phyloP scores from a whole-genome alignment of 2,888 invertebrate genomes.

The Lasioglossum figueresi region DNA sequence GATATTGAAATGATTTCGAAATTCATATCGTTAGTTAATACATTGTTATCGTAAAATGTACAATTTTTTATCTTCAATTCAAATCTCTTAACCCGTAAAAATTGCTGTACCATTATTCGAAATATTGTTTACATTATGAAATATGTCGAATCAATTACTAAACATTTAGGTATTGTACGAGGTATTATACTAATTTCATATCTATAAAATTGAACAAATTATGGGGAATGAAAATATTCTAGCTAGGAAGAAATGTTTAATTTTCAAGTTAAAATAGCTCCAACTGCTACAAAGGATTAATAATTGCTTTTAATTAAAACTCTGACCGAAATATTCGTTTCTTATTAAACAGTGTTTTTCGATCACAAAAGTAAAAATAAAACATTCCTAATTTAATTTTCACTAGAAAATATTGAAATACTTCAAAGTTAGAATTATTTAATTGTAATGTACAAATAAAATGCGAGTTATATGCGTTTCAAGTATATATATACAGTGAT shows the following conservation, averaged over 20 bases:
- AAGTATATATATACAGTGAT: slow-evolving; percentile 18
- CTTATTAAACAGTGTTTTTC: background rate
- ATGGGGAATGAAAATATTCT: too few species aligned
- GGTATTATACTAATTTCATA: too few species aligned
- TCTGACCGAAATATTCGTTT: background rate
- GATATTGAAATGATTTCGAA: slow-evolving; percentile 5
- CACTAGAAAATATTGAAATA: background rate
- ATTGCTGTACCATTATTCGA: too few species aligned
- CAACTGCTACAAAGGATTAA: too few species aligned
- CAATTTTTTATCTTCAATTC: too few species aligned
- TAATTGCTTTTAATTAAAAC: background rate
- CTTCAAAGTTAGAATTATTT: slow-evolving; percentile 19
- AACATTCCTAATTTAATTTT: background rate
- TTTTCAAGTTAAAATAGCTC: too few species aligned
- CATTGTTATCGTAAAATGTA: slow-evolving; percentile 1
- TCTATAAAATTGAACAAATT: too few species aligned
- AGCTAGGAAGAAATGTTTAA: too few species aligned
- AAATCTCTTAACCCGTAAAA: too few species aligned
- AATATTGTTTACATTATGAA: too few species aligned
- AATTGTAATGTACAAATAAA: background rate
- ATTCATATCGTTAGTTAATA: slow-evolving; percentile 1
- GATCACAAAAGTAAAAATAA: background rate
- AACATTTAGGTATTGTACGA: too few species aligned
- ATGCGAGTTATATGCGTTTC: background rate
- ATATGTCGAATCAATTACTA: too few species aligned